These are phyloP conservation scores for Ibycter americanus DNA, from an alignment of 2,797 vertebrate genomes.

Conservation along the genomic window DNA sequence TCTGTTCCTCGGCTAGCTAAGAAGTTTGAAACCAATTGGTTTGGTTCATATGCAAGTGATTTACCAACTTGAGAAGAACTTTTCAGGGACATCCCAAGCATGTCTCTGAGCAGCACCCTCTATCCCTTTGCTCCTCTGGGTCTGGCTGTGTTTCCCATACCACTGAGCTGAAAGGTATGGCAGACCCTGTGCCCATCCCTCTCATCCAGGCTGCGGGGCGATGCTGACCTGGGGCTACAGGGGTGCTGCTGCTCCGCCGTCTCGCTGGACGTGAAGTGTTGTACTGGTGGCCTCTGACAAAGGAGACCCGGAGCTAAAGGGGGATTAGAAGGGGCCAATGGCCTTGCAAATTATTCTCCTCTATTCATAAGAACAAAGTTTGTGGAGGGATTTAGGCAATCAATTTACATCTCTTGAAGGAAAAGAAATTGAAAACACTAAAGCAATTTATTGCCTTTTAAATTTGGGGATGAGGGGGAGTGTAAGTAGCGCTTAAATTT, in stretches of 20 bases:
- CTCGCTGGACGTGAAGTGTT: background rate
- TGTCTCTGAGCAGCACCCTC: background rate
- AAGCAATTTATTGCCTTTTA: constrained; percentile 63
- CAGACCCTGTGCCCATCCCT: background rate
- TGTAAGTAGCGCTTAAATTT: constrained; percentile 52
- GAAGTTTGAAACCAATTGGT: background rate
- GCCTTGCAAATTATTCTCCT: background rate
- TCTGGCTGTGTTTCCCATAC: background rate
- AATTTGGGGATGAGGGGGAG: constrained; percentile 31
- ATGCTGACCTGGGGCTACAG: background rate
- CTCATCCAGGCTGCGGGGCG: background rate
- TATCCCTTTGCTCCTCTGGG: background rate
- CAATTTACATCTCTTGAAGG: constrained; percentile 52
- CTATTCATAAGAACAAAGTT: background rate
- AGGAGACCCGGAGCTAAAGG: background rate
- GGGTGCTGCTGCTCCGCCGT: background rate
- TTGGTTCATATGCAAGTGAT: background rate
- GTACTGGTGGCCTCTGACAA: background rate
- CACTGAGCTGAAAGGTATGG: background rate
- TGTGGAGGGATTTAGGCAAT: constrained; percentile 5
- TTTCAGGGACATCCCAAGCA: background rate
- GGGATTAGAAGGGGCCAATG: background rate
- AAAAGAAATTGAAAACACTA: constrained; percentile 59
- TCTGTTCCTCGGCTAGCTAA: background rate
- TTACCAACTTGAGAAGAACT: background rate